phyloP scores from a whole-genome alignment of 2,797 vertebrate species.

The Lithobates sylvaticus region DNA sequence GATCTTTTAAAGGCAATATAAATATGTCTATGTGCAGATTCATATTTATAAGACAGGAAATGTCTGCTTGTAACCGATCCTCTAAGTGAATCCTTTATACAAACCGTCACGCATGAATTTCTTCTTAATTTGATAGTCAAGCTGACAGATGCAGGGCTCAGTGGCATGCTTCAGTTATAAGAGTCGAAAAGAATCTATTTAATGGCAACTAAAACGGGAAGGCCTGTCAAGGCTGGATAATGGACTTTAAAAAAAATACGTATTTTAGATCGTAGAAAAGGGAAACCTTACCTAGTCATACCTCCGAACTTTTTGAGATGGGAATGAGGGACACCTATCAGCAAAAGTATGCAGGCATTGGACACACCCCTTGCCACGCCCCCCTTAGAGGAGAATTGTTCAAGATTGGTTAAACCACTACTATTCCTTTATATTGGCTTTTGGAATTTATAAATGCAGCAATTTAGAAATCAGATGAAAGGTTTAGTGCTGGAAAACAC shows the following conservation, averaged over 20 bases:
- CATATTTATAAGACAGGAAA: conserved; percentile 1
- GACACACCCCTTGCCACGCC: too few relatives aligned
- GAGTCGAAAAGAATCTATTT: neutral
- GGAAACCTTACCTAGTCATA: too few relatives aligned
- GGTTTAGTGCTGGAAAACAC: too few relatives aligned
- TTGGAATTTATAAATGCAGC: too few relatives aligned
- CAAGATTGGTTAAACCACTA: too few relatives aligned
- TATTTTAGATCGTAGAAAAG: neutral
- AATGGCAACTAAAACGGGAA: neutral
- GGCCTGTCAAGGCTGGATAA: neutral
- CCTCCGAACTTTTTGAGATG: too few relatives aligned
- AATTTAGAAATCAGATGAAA: too few relatives aligned
- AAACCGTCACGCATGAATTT: neutral
- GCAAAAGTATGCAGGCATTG: too few relatives aligned
- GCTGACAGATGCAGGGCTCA: neutral
- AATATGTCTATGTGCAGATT: neutral
- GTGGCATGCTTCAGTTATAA: neutral
- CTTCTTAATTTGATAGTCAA: neutral
- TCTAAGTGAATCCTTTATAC: conserved; percentile 12
- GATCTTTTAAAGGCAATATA: neutral
- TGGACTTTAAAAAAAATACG: neutral
- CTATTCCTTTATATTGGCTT: too few relatives aligned
- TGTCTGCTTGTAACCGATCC: neutral
- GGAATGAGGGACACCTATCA: too few relatives aligned
- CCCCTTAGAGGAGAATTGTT: too few relatives aligned